Percentiles rank a stretch among this genome's conserved stretches.
phyloP scores from a whole-genome alignment of 2,888 invertebrate species.

The Synergus japonicus region DNA sequence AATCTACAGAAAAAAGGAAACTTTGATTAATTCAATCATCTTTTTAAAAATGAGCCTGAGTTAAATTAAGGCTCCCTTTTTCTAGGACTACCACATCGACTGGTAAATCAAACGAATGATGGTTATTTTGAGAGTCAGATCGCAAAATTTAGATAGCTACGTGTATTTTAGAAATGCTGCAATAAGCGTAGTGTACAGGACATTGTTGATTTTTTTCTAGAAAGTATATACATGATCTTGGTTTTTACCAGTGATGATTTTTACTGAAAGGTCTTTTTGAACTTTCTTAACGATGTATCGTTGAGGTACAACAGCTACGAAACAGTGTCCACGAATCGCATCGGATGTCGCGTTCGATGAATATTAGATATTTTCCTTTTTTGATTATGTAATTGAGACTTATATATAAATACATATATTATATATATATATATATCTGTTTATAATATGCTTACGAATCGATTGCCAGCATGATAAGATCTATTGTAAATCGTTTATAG shows the following conservation, averaged over 20 bases:
- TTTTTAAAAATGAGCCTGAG: background rate
- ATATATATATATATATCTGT: constrained; percentile 6
- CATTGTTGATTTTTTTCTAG: constrained; percentile 15
- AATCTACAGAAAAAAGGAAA: constrained; percentile 41
- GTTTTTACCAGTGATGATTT: background rate
- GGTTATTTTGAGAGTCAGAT: constrained; percentile 6
- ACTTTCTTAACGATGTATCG: constrained; percentile 3
- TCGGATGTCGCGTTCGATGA: constrained; percentile 16
- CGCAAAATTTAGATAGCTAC: background rate
- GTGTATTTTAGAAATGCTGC: constrained; percentile 10
- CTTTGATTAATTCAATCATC: background rate
- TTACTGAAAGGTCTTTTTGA: constrained; percentile 3
- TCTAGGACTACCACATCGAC: background rate
- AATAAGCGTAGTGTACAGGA: constrained; percentile 35
- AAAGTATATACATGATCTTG: constrained; percentile 7
- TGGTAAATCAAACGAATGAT: background rate
- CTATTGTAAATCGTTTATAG: constrained; percentile 37
- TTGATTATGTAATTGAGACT: constrained; percentile 20
- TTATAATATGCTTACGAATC: constrained; percentile 31
- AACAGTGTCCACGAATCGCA: background rate
- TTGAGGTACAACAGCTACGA: background rate
- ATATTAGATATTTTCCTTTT: constrained; percentile 22
- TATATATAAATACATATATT: constrained; percentile 20
- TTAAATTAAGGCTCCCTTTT: background rate
- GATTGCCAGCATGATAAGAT: constrained; percentile 27